Evolutionary conservation across 1,140 invertebrate genomes (phyloP).

Genomic region (Philopotamus ludificatus): DNA sequence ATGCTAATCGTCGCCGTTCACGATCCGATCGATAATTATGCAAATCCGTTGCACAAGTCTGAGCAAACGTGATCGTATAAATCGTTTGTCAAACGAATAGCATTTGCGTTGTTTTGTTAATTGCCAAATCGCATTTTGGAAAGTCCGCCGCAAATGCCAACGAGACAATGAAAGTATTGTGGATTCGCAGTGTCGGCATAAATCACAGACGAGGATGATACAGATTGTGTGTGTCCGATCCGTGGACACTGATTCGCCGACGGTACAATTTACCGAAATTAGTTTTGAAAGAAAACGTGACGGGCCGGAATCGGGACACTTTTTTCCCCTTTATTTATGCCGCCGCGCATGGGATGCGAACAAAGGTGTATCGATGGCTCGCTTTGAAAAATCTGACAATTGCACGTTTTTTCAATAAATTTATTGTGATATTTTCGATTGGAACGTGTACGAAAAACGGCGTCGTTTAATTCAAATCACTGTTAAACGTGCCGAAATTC

Average conservation of each 20-base stretch:
- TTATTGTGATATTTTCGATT: too few species aligned
- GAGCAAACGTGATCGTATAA: slow-evolving; percentile 9
- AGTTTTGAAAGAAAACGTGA: slow-evolving; percentile 19
- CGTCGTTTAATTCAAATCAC: too few species aligned
- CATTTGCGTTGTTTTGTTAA: slow-evolving; percentile 14
- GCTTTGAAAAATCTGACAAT: too few species aligned
- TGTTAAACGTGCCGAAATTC: too few species aligned
- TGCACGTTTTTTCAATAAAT: too few species aligned
- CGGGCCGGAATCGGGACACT: neutral
- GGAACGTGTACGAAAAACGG: too few species aligned
- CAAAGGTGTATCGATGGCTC: too few species aligned
- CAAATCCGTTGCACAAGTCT: neutral
- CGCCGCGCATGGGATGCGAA: too few species aligned
- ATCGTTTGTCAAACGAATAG: slow-evolving; percentile 18
- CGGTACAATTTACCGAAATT: neutral
- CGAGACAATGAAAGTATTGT: slow-evolving; percentile 13
- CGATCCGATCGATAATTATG: neutral
- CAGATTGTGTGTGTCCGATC: slow-evolving; percentile 1
- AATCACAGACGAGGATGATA: neutral
- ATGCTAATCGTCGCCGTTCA: too few species aligned
- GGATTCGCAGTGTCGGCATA: neutral
- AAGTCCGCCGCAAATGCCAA: neutral
- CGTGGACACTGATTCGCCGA: neutral
- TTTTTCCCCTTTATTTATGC: too few species aligned
- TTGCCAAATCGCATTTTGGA: slow-evolving; percentile 10